Evolutionary conservation across 2,888 invertebrate genomes (phyloP).

Genomic region (Drosophila maculinotata): DNA sequence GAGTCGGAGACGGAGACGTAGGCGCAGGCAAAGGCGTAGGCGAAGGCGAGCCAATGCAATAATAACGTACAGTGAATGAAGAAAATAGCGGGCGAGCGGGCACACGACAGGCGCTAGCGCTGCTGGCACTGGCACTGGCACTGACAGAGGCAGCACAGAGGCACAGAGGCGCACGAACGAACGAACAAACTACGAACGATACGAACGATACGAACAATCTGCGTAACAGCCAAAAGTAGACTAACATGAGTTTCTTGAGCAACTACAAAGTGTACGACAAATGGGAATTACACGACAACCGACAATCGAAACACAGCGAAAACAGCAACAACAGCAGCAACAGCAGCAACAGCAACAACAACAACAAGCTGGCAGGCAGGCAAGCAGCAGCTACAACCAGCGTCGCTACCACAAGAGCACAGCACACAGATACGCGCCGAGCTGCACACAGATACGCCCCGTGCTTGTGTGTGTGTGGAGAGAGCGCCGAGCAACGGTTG

Average conservation of each 20-base stretch:
- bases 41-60: too few species aligned
- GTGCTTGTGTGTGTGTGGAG: conserved; percentile 21
- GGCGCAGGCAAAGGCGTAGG: conserved; percentile 18
- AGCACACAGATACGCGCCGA: conserved; percentile 28
- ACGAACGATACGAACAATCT: conserved; percentile 82
- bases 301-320: conserved; percentile 83
- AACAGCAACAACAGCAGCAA: conserved; percentile 64
- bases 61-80: background rate
- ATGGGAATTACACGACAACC: conserved; percentile 85
- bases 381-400: conserved; percentile 34
- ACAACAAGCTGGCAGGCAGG: conserved; percentile 14
- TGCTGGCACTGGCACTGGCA: conserved; percentile 29
- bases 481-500: conserved; percentile 40
- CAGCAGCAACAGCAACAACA: conserved; percentile 33
- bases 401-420: conserved; percentile 24
- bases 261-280: conserved; percentile 85
- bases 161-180: conserved; percentile 73
- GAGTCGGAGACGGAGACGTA: conserved; percentile 6
- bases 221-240: conserved; percentile 85
- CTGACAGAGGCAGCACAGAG: conserved; percentile 32
- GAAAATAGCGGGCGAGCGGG: conserved; percentile 45
- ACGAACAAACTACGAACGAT: conserved; percentile 65
- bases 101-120: conserved; percentile 67
- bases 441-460: conserved; percentile 16
- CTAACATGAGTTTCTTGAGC: conserved; percentile 85